A percentile compares a stretch with the other conserved stretches of the same genome.
Evolutionary conservation across 1,140 invertebrate genomes (phyloP).

Genomic region (Laodelphax striatellus): DNA sequence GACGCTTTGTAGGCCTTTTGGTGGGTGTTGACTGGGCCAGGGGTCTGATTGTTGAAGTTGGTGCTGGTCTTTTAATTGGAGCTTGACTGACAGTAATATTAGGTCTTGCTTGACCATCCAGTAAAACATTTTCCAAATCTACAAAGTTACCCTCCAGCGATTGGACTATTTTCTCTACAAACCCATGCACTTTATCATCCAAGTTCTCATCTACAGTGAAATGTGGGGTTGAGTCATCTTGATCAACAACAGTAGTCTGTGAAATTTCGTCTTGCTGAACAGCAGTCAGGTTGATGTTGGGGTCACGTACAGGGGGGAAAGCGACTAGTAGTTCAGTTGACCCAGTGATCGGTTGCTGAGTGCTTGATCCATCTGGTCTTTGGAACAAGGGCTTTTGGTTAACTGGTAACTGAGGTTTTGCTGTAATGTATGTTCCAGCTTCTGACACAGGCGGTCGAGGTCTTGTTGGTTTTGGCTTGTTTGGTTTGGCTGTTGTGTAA

Average conservation of each 20-base stretch:
- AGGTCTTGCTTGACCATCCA: slow-evolving; percentile 30
- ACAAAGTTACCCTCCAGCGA: slow-evolving; percentile 70
- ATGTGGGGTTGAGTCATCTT: slow-evolving; percentile 43
- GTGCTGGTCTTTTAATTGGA: slow-evolving; percentile 30
- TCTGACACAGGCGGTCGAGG: not conserved
- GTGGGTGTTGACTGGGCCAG: slow-evolving; percentile 4
- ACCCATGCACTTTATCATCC: slow-evolving; percentile 63
- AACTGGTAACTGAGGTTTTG: not conserved
- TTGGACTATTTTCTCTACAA: slow-evolving; percentile 70
- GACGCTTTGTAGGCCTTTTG: slow-evolving; percentile 14
- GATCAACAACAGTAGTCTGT: slow-evolving; percentile 11
- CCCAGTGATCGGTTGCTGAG: slow-evolving; percentile 11
- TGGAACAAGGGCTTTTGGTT: not conserved
- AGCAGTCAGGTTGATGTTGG: slow-evolving; percentile 52
- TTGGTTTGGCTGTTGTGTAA: not conserved
- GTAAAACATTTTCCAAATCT: slow-evolving; percentile 62
- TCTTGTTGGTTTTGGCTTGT: not conserved
- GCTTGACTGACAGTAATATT: slow-evolving; percentile 16
- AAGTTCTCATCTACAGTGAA: slow-evolving; percentile 61
- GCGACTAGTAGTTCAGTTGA: slow-evolving; percentile 56
- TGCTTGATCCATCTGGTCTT: not conserved
- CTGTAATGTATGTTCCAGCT: not conserved
- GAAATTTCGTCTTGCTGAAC: slow-evolving; percentile 33
- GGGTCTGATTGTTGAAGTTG: slow-evolving; percentile 21
- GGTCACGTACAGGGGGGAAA: slow-evolving; percentile 72